Base-by-base conservation (phyloP, 2,888 invertebrate species). In the Drosophila histrio region DNA sequence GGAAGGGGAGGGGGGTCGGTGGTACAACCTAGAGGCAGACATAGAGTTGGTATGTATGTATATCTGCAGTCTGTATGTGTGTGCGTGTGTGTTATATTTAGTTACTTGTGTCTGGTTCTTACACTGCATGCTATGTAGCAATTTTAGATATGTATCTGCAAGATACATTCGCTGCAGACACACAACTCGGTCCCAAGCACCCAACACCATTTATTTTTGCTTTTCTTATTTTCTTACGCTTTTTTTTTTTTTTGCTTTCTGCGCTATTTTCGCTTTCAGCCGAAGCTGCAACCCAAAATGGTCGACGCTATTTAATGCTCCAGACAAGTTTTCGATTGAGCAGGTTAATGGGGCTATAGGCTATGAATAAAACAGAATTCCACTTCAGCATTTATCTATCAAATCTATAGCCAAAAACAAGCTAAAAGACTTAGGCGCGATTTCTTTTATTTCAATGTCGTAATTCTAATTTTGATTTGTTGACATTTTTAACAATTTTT, bases 221-320 rank as follows among this genome's bases (percentile, higher is more conserved):
- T 7, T 36, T 34, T 26, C 13, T 26, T 26, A 11, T 22, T 11
- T 1, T 21, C 24, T n/a, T n/a, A n/a, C n/a, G n/a, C 3, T 17
- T 38, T 3, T 22, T 21, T 56, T 68, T 57, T 58, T 26, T 36
- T 41, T 32, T 52, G 65, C 62, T 66, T 47, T 62, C 36, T 79
- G 66, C 68, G 67, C 87, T 75, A 84, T 87, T 82, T 82, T 82
- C 82, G 87, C 82, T 82, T 82, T 82, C 82, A 87, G 77, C 63
- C 63, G 65, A 74, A 75, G 70, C 81, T 84, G 67, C 83, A 73
- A 70, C 63, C 74, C 64, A 77, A 86, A 77, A 83, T 77, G 77
- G 73, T 69, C 59, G 69, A 61, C 71, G 49, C 59, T 47, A 52
- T 52, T 52, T 43, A 61, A 34, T 61, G 57, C 71, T 52, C 61